Evolutionary conservation across 2,113 vertebrate genomes (phyloP).

Genomic region (Ranitomeya imitator): DNA sequence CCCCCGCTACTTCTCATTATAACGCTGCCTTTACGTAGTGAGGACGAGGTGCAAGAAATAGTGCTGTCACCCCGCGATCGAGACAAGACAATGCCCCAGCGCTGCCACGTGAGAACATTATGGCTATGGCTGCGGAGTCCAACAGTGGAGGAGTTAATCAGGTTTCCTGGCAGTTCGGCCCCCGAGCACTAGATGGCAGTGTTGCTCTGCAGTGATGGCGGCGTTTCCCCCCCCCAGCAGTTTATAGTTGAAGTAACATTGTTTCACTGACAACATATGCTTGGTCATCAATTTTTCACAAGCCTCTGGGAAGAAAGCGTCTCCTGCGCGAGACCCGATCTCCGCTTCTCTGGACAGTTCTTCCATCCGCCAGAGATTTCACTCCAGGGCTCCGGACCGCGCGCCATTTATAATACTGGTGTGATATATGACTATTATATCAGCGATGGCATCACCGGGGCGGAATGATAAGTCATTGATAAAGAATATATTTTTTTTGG

Average conservation of each 20-base stretch:
- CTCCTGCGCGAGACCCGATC: neutral
- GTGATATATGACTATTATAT: too few relatives aligned
- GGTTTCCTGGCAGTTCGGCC: neutral
- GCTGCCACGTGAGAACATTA: too few relatives aligned
- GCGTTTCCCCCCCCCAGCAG: neutral
- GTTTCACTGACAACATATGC: slow-evolving; percentile 48
- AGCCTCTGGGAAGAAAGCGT: slow-evolving; percentile 14
- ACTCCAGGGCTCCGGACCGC: neutral
- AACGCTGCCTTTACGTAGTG: too few relatives aligned
- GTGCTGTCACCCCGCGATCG: too few relatives aligned
- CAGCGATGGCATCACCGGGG: too few relatives aligned
- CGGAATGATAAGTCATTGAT: too few relatives aligned
- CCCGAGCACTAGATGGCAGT: slow-evolving; percentile 21
- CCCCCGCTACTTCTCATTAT: too few relatives aligned
- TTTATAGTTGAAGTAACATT: slow-evolving; percentile 23
- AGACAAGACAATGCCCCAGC: too few relatives aligned
- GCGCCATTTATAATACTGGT: neutral
- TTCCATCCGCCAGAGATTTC: neutral
- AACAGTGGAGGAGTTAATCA: neutral
- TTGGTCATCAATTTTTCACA: slow-evolving; percentile 42
- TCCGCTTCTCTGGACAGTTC: neutral
- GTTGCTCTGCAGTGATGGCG: neutral
- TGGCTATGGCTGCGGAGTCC: neutral
- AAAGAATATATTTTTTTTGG: too few relatives aligned
- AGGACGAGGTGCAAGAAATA: too few relatives aligned